Base-by-base conservation (phyloP, 2,113 vertebrate species). In the Bothrops jararaca region DNA sequence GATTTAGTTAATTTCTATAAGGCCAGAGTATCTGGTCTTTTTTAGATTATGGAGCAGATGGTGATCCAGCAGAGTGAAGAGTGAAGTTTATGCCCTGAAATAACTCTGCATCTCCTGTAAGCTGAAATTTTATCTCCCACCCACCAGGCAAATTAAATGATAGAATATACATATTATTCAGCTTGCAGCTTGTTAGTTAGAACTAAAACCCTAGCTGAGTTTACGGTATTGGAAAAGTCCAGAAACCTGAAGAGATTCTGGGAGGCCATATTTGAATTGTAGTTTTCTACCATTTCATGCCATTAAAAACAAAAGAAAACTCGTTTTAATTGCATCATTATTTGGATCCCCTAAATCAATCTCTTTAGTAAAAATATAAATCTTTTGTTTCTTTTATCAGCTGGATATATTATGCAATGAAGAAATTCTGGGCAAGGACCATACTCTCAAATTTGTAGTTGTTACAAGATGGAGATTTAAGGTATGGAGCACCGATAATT, bases 391-490 rank as follows among this genome's bases (percentile, higher is more conserved):
- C 94, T 10, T 96, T 96, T 94, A 45, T 90, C 97, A 99, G 99
- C 98, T 99, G 98, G 99, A 99, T 96, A 99, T 99, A 97, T 98
- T 99, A 98, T 99, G 99, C 98, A 99, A 99, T 85, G 99, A 99
- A 97, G 99, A 99, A 96, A 99, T 99, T 96, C 97, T 99, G 96
- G 99, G 99, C 95, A 99, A 99, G 97, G 99, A 99, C 97, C 99
- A 99, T 96, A 99, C 99, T 0, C 98, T 99, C 97, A 99, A 99
- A 96, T 99, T 99, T 95, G 99, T 99, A 96, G 99, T 99, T 88
- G 99, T 99, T 97, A 99, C 99, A 15, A 98, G 99, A 97, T 99
- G 99, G 99, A 99, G 99, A 98, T 99, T 99, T 98, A 99, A 99
- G 99, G 98, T 98, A 97, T 95, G 97, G 26, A 9, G 22, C 23